Evolutionary conservation across 2,113 vertebrate genomes (phyloP).

Genomic region (Labrus mixtus): DNA sequence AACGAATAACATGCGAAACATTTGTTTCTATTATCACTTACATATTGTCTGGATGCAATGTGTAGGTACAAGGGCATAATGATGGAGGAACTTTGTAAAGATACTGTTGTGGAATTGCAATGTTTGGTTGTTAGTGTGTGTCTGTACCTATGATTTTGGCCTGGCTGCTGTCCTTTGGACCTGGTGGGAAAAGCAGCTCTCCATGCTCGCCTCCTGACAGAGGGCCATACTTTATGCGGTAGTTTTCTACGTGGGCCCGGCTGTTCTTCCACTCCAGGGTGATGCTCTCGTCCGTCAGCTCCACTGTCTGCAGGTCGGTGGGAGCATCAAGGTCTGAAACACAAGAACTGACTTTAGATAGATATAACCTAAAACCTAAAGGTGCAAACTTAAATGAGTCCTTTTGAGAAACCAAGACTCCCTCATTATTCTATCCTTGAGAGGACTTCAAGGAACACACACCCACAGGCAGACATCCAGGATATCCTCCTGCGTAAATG

Average conservation of each 20-base stretch:
- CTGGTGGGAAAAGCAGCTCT: constrained; percentile 88
- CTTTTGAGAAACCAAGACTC: background rate
- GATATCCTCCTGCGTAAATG: constrained; percentile 34
- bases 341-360: constrained; percentile 11
- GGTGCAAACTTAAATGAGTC: background rate
- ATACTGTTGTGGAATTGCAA: no score
- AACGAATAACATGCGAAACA: no score
- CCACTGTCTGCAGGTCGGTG: constrained; percentile 86
- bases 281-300: constrained; percentile 93
- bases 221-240: constrained; percentile 95
- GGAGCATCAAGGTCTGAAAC: constrained; percentile 92
- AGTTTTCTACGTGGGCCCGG: constrained; percentile 86
- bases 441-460: background rate
- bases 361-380: background rate
- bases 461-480: constrained; percentile 14
- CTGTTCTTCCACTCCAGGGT: constrained; percentile 96
- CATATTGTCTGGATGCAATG: no score
- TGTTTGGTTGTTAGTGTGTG: background rate
- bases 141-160: constrained; percentile 89
- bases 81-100: no score
- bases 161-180: constrained; percentile 87
- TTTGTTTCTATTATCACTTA: no score
- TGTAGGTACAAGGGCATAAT: no score
- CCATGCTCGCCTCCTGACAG: constrained; percentile 94
- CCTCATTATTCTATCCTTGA: constrained; percentile 2